These are phyloP conservation scores for Siderastrea siderea DNA, from an alignment of 92 coral and sea anemone species.

Conservation along the genomic window DNA sequence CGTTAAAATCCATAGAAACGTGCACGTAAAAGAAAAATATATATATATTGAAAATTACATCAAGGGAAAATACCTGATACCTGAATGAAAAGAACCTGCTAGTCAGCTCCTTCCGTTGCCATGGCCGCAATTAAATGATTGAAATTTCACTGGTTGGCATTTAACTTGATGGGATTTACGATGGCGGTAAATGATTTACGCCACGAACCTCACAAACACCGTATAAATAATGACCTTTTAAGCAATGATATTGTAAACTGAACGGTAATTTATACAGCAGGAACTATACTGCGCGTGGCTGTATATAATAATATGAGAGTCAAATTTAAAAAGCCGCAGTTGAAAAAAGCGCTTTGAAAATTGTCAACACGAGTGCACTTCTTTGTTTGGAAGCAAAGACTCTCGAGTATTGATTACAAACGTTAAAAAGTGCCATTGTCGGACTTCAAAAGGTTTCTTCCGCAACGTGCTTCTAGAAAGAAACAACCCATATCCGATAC, in stretches of 20 bases:
- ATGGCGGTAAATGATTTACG: neutral
- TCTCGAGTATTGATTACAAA: slow-evolving; percentile 17
- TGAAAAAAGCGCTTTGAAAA: neutral
- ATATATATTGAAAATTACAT: neutral
- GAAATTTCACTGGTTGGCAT: neutral
- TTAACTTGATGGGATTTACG: neutral
- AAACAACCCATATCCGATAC: neutral
- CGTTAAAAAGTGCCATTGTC: slow-evolving; percentile 4
- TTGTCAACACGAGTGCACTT: slow-evolving; percentile 6
- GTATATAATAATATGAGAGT: slow-evolving; percentile 8
- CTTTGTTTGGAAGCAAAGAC: neutral
- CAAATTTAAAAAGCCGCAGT: slow-evolving; percentile 8
- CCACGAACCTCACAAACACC: neutral
- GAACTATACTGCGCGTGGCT: neutral
- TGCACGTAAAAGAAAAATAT: neutral
- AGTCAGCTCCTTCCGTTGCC: slow-evolving; percentile 7
- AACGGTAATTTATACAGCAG: slow-evolving; percentile 28
- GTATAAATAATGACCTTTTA: slow-evolving; percentile 17
- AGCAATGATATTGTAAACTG: neutral
- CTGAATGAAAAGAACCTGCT: slow-evolving; percentile 1
- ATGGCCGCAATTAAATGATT: slow-evolving; percentile 4
- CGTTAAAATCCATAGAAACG: neutral
- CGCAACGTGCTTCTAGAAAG: slow-evolving; percentile 13
- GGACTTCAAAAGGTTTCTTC: neutral
- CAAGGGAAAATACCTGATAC: slow-evolving; percentile 34